Percentiles rank a stretch among this genome's conserved stretches.
Conservation (phyloP, 2,797 vertebrate genomes). For the Monodelphis domestica region DNA sequence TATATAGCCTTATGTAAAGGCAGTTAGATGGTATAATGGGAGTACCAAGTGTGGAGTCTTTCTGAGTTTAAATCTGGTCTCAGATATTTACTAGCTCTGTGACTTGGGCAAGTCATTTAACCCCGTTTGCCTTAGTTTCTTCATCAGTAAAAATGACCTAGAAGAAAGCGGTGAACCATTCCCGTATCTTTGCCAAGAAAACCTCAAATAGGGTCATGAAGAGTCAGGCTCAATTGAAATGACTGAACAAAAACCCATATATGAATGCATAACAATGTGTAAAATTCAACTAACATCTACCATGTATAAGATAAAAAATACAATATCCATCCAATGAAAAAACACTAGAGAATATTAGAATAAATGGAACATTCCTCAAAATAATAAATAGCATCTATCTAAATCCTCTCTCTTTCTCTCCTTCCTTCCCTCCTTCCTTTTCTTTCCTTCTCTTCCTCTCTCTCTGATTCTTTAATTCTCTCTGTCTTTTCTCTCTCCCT, state of each 20-base stretch:
- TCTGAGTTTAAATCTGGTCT: background rate
- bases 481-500: too few relatives aligned
- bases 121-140: background rate
- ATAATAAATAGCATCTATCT: too few relatives aligned
- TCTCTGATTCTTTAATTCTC: too few relatives aligned
- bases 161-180: background rate
- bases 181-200: background rate
- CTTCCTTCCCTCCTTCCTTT: too few relatives aligned
- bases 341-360: too few relatives aligned
- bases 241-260: background rate
- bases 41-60: background rate
- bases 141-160: background rate
- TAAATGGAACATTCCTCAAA: too few relatives aligned
- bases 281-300: background rate
- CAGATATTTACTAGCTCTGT: background rate
- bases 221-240: background rate
- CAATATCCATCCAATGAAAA: too few relatives aligned
- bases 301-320: background rate
- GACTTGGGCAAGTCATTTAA: background rate
- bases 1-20: background rate
- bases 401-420: too few relatives aligned
- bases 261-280: background rate
- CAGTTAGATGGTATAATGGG: background rate
- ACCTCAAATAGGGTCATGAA: background rate
- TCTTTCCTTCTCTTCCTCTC: too few relatives aligned